These are phyloP conservation scores for Sanderia malayensis DNA, from an alignment of 30 jellyfish, hydroid and myxozoan species.

Conservation along the genomic window DNA sequence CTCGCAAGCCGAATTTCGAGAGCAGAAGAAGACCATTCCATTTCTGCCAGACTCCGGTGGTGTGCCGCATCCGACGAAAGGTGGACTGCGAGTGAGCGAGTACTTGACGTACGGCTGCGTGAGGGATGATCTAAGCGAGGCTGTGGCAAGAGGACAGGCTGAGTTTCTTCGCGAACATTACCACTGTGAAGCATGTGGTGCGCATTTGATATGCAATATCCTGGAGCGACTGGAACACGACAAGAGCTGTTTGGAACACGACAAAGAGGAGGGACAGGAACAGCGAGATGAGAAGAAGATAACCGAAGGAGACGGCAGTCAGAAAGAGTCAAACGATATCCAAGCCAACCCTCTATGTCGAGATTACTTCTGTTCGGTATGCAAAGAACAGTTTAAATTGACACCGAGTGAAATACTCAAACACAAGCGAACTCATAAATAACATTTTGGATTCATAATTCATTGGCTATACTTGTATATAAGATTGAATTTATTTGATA, in stretches of 20 bases:
- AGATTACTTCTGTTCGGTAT: constrained; percentile 57
- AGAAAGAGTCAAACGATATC: not conserved
- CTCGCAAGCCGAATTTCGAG: not conserved
- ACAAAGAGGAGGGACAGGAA: not conserved
- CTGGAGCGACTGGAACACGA: constrained; percentile 84
- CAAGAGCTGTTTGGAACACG: constrained; percentile 36
- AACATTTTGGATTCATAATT: not conserved
- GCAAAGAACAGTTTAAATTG: constrained; percentile 46
- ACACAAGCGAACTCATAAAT: constrained; percentile 66
- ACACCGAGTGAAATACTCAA: constrained; percentile 78
- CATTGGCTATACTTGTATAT: too few species aligned
- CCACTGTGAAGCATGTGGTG: constrained; percentile 88
- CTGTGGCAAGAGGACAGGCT: constrained; percentile 96
- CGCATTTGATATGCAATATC: constrained; percentile 86
- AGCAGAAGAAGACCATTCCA: not conserved
- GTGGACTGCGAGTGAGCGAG: constrained; percentile 82
- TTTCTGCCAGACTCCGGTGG: constrained; percentile 15
- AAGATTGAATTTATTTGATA: too few species aligned
- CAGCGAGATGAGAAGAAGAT: not conserved
- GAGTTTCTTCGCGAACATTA: constrained; percentile 83
- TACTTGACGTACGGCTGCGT: constrained; percentile 93
- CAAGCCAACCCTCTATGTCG: constrained; percentile 4
- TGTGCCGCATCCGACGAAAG: constrained; percentile 76
- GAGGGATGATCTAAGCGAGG: constrained; percentile 62
- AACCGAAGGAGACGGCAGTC: too few species aligned